These are phyloP conservation scores for Aepyceros melampus DNA, from an alignment of 2,113 vertebrate species.

Conservation along the genomic window DNA sequence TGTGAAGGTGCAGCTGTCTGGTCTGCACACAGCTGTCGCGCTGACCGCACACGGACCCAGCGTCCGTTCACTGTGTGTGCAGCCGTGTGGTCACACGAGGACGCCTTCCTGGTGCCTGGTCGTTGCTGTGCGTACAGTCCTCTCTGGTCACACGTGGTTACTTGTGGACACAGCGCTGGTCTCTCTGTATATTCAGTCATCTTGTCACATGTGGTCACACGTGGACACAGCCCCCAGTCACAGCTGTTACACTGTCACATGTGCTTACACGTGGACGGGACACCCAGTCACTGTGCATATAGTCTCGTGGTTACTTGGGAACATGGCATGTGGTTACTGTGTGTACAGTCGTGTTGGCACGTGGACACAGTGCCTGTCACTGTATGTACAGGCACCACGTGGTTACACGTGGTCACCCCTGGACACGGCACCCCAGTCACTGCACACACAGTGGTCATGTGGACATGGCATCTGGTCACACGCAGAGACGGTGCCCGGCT, in stretches of 20 bases:
- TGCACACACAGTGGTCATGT: not conserved
- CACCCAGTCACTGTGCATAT: not conserved
- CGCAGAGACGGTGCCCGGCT: not conserved
- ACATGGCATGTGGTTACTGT: not conserved
- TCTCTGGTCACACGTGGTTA: not conserved
- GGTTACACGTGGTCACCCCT: not conserved
- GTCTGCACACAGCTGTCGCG: not conserved
- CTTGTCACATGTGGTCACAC: not conserved
- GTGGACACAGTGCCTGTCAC: not conserved
- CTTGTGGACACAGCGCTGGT: not conserved
- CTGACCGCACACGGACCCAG: fast-evolving
- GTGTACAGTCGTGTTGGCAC: not conserved
- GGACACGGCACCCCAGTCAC: not conserved
- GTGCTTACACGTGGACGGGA: not conserved
- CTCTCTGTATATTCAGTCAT: not conserved
- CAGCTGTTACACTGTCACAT: fast-evolving
- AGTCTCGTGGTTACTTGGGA: not conserved
- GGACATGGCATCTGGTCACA: not conserved
- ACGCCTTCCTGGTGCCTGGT: fast-evolving
- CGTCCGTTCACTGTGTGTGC: fast-evolving
- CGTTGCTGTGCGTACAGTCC: fast-evolving
- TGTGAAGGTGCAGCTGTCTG: fast-evolving
- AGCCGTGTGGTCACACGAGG: not conserved
- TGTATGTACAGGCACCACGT: not conserved
- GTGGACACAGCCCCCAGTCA: not conserved